Evolutionary conservation across 1,140 invertebrate species (phyloP), one percentile per base, ranked within the genome.

Genomic region (Lordiphosa stackelbergi): DNA sequence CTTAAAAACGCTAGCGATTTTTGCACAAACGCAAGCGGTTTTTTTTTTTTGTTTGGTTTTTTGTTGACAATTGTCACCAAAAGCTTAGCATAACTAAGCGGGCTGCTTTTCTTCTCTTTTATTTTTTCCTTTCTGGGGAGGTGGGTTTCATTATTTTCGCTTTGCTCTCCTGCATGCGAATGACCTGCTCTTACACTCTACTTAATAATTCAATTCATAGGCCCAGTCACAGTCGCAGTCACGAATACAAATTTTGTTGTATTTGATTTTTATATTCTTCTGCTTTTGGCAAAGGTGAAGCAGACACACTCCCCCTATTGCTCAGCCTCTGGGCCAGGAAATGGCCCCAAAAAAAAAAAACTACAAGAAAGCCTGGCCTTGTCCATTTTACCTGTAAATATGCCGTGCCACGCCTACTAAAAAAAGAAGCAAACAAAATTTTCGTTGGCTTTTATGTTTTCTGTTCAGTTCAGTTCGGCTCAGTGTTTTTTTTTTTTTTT

Each of bases 131-230:
- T 4, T 49, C 56, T 19, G 45, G 16, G 16, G 16, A 16, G 52
- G 53, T 48, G 56, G 63, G 42, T 57, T 47, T 34, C 51, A 42
- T 60, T 61, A 43, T 69, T 78, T 70, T 66, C 46, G 54, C 63
- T 37, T 31, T 37, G 63, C 64, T 53, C 36, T 41, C 54, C 49
- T 79, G 75, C 75, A 79, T 79, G 81, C 78, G 75, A 79, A 79
- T 79, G 75, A 74, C 75, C 75, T 81, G 58, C 59, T 71, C 68
- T 31, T 43, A 24, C 24, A 70, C 53, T 49, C 65, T 81, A 66
- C 75, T 79, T 79, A 79, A 79, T 79, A 79, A 79, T 79, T 79
- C 75, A 79, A 79, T 79, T 79, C 75, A 81, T 79, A 79, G 75
- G 74, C 74, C 28, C 75, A 72, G 75, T 70, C 75, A 81, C 71